Evolutionary conservation across 2,797 vertebrate genomes (phyloP), one percentile per base, ranked within the genome.

Genomic region (Trichosurus vulpecula): DNA sequence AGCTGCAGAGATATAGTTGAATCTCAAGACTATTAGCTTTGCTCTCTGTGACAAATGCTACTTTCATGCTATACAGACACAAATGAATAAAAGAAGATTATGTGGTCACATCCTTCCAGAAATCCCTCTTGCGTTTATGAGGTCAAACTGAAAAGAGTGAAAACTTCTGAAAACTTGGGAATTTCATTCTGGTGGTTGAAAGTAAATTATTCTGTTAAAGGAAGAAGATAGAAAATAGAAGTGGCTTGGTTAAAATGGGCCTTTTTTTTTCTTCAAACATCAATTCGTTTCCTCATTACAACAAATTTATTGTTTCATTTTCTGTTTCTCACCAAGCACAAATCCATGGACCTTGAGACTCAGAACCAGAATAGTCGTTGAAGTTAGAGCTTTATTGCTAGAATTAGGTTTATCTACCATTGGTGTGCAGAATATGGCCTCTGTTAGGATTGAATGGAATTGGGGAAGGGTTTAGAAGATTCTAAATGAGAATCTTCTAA

Each of bases 261-360:
- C 54, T 10, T 89, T 54, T n/a, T 92, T 58, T 74, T 3, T 93
- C 52, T 61, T 29, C 91, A 29, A 94, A 92, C 58, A 58, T n/a
- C 9, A 2, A 47, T 87, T 27, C 22, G 87, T 25, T 87, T 87
- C 74, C 22, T 27, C 51, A 51, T 47, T 87, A 27, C 12, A 22
- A 51, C 56, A 93, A 94, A 61, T 27, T 8, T 54, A 9, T 52
- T 27, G n/a, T 92, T 58, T 96, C 4, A 52, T 93, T 54, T 91
- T 55, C 47, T 74, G 4, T 92, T 90, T 35, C 58, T 58, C 93
- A 3, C 29, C 47, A 0, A 53, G 93, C 91, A 55, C 52, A 95
- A 54, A 89, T 56, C 94, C 52, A 4, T 31, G 81, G 30, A n/a
- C 90, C 14, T 90, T 91, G 92, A 90, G 55, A 94, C 92, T 96